Evolutionary conservation across 2,888 invertebrate genomes (phyloP), one percentile per base, ranked within the genome.

Genomic region (Strigamia crassipes): DNA sequence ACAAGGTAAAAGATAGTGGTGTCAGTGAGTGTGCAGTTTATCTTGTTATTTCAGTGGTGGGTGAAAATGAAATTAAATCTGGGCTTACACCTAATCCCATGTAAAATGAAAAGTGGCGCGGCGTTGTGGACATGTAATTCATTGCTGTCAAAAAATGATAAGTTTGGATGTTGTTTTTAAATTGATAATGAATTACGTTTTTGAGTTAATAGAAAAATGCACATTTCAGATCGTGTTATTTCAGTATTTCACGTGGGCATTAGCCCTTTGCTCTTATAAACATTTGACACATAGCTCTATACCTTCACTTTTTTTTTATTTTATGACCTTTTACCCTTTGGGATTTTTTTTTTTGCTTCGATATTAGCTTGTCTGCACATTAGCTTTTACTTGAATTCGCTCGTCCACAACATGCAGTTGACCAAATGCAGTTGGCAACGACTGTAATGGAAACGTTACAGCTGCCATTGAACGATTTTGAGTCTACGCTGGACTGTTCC

Each of bases 31-130:
- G 56, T 56, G 56, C 18, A 56, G 56, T 56, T 56, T 56, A 56
- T 56, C 56, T 56, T 56, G 56, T 56, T 56, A 56, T 56, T 56
- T 56, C 56, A 56, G 56, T 56, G 56, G 56, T 56, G 56, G 56
- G 56, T 18, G 56, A 56, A 56, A 56, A 56, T 56, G 56, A 56
- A 56, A 56, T 56, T 56, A 56, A 56, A 56, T 56, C 56, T 21
- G 56, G n/a, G 56, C 56, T 56, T 56, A 56, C 56, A 56, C n/a
- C 56, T 56, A 56, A 56, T 56, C 56, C 56, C 56, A 56, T 56
- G 56, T 56, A 56, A 56, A 56, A 56, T 56, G 56, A 56, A 56
- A 56, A 56, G 56, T n/a, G 46, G 46, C 5, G 46, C 46, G 46
- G 46, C 46, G 8, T 12, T 46, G 15, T 18, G 56, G 8, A 56